Base-by-base conservation (phyloP, 2,888 invertebrate species). In the Agrotis clavis region DNA sequence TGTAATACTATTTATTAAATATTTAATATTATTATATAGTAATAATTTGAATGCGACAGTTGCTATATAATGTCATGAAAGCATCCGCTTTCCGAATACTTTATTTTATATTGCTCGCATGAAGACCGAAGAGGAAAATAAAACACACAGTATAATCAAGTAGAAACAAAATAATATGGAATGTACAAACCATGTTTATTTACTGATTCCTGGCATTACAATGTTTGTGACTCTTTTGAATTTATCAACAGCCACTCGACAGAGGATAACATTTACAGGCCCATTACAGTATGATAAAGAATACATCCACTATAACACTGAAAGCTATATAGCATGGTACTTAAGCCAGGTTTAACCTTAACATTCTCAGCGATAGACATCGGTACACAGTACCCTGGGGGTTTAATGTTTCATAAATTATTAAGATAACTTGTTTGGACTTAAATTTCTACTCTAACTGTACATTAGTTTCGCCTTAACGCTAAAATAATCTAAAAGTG, bases 121-220 rank as follows among this genome's bases (percentile, higher is more conserved):
- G 88, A 90, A 92, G 89, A 90, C 88, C 86, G 90, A 90, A 89
- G 88, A 96, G 94, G 94, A 95, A 96, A 95, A 95, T 95, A 96
- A 96, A 95, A 96, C 94, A 92, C 93, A 92, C 93, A 92, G 90
- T 91, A 94, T 91, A 93, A 92, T 93, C 90, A 96, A 96, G 95
- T 95, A 96, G 96, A 97, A 97, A 97, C 96, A 96, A 97, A 97
- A 96, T 97, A 97, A 97, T 97, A 97, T 97, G 97, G 97, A 98
- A 97, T 97, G 97, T 97, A 97, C 97, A 97, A 97, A 97, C 97
- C 97, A 97, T 97, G 97, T 97, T 97, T 97, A 95, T 97, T 97
- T 95, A 96, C 97, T 96, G 97, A 97, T 97, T 97, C 97, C 97
- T 97, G 97, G 96, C 96, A 95, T 94, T 95, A 96, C 95, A 96